Base-by-base conservation (phyloP, 2,113 vertebrate species). In the Poeciliopsis turrubarensis region DNA sequence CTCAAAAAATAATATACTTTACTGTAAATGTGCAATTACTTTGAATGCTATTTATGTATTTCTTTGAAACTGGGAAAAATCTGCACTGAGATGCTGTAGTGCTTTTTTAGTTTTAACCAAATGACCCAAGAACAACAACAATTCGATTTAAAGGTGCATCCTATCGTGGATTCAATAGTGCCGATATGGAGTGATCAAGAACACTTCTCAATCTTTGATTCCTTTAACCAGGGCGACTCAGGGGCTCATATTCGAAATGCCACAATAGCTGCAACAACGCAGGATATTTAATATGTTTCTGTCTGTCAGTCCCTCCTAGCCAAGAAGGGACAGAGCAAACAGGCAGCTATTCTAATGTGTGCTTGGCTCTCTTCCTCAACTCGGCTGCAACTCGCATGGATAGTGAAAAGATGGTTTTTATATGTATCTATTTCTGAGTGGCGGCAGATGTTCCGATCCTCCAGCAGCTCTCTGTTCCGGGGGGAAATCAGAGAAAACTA, bases 401-500 rank as follows among this genome's bases (percentile, higher is more conserved):
- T 87, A 87, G 91, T 25, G 22, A 84, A 91, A 87, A 89, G 80
- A 92, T 92, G 81, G 57, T 90, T 92, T 92, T 88, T 91, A 82
- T 91, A 87, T 85, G 86, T 89, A 87, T 89, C 83, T 86, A 69
- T 88, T 65, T 92, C 80, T 80, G 87, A 92, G 91, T 89, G 84
- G 87, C 70, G 84, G 92, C 92, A 94, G 93, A 95, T 94, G 93
- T 94, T 94, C 83, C 30, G 74, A 91, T 93, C 92, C 89, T 92
- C 90, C 90, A 75, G 86, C 90, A 92, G 88, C 70, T 78, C 86
- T 89, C 71, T 60, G 73, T 91, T 94, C 94, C 91, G 34, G 84
- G 75, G 93, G 93, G 94, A 94, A 95, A 94, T 94, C 92, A 93
- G 91, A 77, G 79, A 91, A 92, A 93, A 92, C 94, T 92, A 92